phyloP scores from a whole-genome alignment of 2,888 invertebrate species.

The Hololepta plana region DNA sequence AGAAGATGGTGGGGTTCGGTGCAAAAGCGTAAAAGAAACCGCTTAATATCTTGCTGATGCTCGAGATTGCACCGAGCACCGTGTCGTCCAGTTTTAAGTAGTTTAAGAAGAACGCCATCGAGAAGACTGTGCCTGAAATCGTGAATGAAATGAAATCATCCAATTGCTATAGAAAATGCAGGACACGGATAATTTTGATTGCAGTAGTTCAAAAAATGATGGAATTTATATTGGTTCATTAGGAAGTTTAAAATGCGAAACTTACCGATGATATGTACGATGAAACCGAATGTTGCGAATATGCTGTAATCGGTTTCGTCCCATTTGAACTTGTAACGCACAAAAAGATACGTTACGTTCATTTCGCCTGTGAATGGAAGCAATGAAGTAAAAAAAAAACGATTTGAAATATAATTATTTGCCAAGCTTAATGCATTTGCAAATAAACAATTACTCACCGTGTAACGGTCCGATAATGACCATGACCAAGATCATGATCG shows the following conservation, averaged over 20 bases:
- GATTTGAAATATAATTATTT: no score
- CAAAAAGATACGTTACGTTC: slow-evolving; percentile 64
- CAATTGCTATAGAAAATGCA: no score
- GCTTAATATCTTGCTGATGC: slow-evolving; percentile 60
- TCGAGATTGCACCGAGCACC: slow-evolving; percentile 62
- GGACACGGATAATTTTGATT: no score
- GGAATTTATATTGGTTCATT: no score
- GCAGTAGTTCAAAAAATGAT: slow-evolving; percentile 2
- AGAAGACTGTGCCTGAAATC: slow-evolving; percentile 53
- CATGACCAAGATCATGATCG: slow-evolving; percentile 58
- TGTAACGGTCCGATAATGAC: slow-evolving; percentile 66
- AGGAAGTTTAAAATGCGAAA: slow-evolving; percentile 12
- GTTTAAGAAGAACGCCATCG: slow-evolving; percentile 61
- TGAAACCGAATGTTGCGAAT: slow-evolving; percentile 62
- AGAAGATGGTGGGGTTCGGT: slow-evolving; percentile 53
- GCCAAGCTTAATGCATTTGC: no score
- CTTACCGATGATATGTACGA: slow-evolving; percentile 55
- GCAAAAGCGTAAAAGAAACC: slow-evolving; percentile 68
- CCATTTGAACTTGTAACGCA: slow-evolving; percentile 65
- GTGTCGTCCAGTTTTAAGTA: slow-evolving; percentile 60
- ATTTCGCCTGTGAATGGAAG: slow-evolving; percentile 57
- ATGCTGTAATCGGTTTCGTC: slow-evolving; percentile 66
- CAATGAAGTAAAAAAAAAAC: no score
- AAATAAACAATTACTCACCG: slow-evolving; percentile 35
- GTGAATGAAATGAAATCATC: no score